Evolutionary conservation across 2,888 invertebrate genomes (phyloP).

Genomic region (Apamea monoglypha): DNA sequence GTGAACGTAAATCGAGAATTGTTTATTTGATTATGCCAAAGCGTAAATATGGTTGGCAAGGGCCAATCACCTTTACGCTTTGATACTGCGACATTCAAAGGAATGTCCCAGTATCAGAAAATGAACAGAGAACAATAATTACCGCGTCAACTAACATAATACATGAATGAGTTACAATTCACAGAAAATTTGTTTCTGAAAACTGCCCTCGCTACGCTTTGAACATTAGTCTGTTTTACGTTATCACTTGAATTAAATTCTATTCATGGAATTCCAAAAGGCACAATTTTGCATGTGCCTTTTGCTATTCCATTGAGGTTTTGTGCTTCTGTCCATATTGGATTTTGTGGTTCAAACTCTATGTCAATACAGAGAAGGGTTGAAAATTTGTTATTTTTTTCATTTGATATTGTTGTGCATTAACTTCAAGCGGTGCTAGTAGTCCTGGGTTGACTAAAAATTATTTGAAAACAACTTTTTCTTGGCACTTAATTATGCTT

Average conservation of each 20-base stretch:
- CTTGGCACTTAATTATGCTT: too few species aligned
- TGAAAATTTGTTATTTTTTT: not conserved
- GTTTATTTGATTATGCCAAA: not conserved
- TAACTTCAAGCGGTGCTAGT: not conserved
- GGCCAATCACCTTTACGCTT: too few species aligned
- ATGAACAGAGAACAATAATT: not conserved
- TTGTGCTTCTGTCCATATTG: not conserved
- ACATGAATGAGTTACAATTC: not conserved
- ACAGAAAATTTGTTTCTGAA: not conserved
- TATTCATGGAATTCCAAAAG: conserved; percentile 15
- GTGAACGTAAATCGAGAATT: not conserved
- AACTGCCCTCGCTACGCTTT: not conserved
- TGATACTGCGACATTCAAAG: too few species aligned
- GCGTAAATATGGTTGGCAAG: not conserved
- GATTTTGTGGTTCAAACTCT: conserved; percentile 13
- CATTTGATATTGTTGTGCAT: not conserved
- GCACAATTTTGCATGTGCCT: not conserved
- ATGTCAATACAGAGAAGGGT: not conserved
- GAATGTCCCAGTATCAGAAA: not conserved
- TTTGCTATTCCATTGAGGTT: not conserved
- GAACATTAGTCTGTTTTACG: not conserved
- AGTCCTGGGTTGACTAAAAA: too few species aligned
- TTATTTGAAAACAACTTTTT: not conserved
- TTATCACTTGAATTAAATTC: conserved; percentile 15
- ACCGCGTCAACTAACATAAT: not conserved